These are phyloP conservation scores for Psilanteris sp. DNA, from an alignment of 1,140 invertebrate genomes.

Conservation along the genomic window DNA sequence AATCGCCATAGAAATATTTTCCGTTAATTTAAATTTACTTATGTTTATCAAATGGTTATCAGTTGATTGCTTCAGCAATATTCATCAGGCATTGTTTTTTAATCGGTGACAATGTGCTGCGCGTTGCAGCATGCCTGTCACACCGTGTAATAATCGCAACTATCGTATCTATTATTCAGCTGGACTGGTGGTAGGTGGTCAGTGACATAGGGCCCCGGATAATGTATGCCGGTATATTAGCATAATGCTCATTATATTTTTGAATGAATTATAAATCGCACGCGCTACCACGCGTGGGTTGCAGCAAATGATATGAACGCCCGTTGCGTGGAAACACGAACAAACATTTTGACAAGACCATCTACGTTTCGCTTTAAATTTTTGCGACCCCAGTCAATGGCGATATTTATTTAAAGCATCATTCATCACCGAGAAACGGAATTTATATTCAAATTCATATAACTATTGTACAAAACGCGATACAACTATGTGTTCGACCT, in stretches of 20 bases:
- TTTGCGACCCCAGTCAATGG: not conserved
- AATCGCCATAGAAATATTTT: too few species aligned
- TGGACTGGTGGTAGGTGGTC: slow-evolving; percentile 71
- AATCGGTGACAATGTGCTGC: slow-evolving; percentile 18
- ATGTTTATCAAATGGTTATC: too few species aligned
- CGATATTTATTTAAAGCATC: slow-evolving; percentile 9
- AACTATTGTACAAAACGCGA: too few species aligned
- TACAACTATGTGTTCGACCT: too few species aligned
- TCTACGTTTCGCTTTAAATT: slow-evolving; percentile 23
- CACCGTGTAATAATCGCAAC: slow-evolving; percentile 48
- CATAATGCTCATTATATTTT: slow-evolving; percentile 73
- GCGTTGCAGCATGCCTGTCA: slow-evolving; percentile 33
- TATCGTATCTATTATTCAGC: slow-evolving; percentile 58
- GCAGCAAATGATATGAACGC: slow-evolving; percentile 35
- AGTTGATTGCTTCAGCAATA: slow-evolving; percentile 16
- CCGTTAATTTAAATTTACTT: too few species aligned
- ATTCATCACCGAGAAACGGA: slow-evolving; percentile 11
- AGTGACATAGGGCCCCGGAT: slow-evolving; percentile 72
- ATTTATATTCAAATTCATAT: too few species aligned
- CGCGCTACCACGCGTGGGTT: slow-evolving; percentile 66
- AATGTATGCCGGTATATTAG: slow-evolving; percentile 71
- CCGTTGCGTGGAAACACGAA: slow-evolving; percentile 43
- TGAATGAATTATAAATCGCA: slow-evolving; percentile 71
- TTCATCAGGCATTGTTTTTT: slow-evolving; percentile 35
- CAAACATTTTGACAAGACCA: slow-evolving; percentile 50